Percentiles rank a stretch among this genome's conserved stretches.
These are phyloP conservation scores for Caerostris darwini DNA, from an alignment of 1,140 invertebrate genomes.

Conservation along the genomic window DNA sequence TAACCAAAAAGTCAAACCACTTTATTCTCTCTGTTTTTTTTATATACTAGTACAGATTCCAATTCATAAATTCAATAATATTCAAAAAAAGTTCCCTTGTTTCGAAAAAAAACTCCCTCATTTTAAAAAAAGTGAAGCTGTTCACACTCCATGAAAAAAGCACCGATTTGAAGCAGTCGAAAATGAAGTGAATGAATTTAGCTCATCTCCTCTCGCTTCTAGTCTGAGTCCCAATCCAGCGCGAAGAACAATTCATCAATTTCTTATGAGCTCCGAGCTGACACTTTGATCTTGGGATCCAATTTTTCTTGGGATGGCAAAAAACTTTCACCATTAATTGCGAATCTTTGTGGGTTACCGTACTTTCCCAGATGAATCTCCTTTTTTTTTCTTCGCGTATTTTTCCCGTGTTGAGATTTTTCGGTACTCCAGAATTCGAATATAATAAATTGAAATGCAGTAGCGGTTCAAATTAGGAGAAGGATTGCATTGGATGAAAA, in stretches of 20 bases:
- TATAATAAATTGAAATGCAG: slow-evolving; percentile 39
- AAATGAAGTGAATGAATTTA: slow-evolving; percentile 25
- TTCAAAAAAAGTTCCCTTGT: not conserved
- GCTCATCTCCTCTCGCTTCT: not conserved
- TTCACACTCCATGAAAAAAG: not conserved
- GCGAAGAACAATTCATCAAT: slow-evolving; percentile 54
- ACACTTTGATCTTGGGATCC: slow-evolving; percentile 55
- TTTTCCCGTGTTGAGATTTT: not conserved
- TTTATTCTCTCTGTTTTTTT: too few species aligned
- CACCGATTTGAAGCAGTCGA: not conserved
- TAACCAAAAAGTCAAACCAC: too few species aligned
- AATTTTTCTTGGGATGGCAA: slow-evolving; percentile 41
- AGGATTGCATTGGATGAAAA: not conserved
- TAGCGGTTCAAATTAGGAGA: not conserved
- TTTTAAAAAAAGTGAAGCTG: not conserved
- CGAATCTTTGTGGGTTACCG: slow-evolving; percentile 11
- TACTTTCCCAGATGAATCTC: not conserved
- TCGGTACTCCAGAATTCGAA: slow-evolving; percentile 9
- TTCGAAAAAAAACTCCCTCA: not conserved
- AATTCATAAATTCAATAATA: too few species aligned
- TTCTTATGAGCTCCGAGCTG: slow-evolving; percentile 44
- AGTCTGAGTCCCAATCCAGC: not conserved
- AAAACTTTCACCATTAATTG: slow-evolving; percentile 61
- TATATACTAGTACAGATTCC: too few species aligned
- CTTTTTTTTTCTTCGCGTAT: not conserved